These are phyloP conservation scores for Delphinapterus leucas DNA, from an alignment of 2,113 vertebrate species.

Conservation along the genomic window DNA sequence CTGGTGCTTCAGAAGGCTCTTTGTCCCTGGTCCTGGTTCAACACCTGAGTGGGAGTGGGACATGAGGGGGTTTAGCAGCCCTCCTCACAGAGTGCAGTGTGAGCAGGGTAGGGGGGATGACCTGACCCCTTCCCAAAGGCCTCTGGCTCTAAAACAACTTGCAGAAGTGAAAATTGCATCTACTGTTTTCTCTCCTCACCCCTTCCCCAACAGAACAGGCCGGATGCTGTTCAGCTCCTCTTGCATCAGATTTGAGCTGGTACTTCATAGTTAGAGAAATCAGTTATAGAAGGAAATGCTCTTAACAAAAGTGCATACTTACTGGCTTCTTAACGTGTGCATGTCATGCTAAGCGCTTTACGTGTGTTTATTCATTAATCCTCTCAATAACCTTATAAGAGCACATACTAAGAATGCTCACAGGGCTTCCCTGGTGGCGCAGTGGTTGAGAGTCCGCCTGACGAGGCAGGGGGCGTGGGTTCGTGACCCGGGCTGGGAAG, in stretches of 20 bases:
- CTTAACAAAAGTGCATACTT: not conserved
- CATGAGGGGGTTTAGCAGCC: too few relatives aligned
- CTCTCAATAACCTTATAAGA: not conserved
- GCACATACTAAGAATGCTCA: not conserved
- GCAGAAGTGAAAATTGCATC: not conserved
- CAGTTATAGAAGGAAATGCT: not conserved
- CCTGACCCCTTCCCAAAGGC: not conserved
- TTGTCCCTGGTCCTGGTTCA: not conserved
- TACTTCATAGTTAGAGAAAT: not conserved
- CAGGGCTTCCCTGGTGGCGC: too few relatives aligned
- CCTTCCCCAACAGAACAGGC: not conserved
- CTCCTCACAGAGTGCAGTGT: not conserved
- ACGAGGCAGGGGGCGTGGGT: too few relatives aligned
- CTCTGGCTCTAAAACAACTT: not conserved
- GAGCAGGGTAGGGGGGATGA: not conserved
- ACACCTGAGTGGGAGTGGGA: not conserved
- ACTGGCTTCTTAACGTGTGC: not conserved
- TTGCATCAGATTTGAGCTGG: not conserved
- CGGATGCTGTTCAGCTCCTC: not conserved
- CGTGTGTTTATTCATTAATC: not conserved
- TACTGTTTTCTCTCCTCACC: not conserved
- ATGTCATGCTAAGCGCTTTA: not conserved
- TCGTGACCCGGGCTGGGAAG: too few relatives aligned
- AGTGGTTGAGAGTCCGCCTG: too few relatives aligned
- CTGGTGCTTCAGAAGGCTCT: not conserved